A percentile compares a stretch with the other conserved stretches of the same genome.
phyloP scores from a whole-genome alignment of 2,888 invertebrate genomes.

The Drosophila colorata region DNA sequence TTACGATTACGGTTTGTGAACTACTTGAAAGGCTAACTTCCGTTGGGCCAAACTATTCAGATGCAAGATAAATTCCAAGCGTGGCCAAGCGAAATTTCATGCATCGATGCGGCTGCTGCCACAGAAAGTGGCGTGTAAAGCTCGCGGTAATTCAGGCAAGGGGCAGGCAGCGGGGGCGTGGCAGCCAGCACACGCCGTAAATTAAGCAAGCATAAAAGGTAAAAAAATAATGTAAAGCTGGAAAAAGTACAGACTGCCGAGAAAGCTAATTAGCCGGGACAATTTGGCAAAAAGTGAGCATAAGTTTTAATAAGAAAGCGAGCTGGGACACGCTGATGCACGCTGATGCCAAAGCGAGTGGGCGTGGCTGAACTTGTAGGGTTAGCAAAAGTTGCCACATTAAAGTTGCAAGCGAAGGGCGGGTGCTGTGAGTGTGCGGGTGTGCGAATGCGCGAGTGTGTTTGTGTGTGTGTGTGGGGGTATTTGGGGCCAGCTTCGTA shows the following conservation, averaged over 20 bases:
- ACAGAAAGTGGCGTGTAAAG: conserved; percentile 58
- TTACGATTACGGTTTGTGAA: conserved; percentile 25
- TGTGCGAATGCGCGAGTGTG: not conserved
- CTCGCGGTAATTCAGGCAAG: conserved; percentile 57
- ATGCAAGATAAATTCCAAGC: conserved; percentile 36
- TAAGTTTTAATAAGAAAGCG: conserved; percentile 66
- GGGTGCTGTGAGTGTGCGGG: not conserved
- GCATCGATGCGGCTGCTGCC: conserved; percentile 58
- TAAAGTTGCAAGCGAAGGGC: conserved; percentile 43
- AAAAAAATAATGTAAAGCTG: conserved; percentile 15
- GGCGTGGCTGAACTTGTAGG: conserved; percentile 40
- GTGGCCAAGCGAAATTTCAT: conserved; percentile 56
- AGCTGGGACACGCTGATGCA: conserved; percentile 46
- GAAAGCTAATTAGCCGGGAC: conserved; percentile 71
- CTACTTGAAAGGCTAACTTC: conserved; percentile 4
- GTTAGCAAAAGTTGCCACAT: conserved; percentile 47
- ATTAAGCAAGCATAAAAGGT: conserved; percentile 41
- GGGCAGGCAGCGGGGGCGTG: conserved; percentile 15
- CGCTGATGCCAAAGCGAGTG: conserved; percentile 34
- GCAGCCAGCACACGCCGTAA: conserved; percentile 35
- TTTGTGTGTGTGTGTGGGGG: conserved; percentile 2
- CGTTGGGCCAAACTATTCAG: conserved; percentile 9
- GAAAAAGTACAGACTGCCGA: conserved; percentile 16
- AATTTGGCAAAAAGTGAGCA: conserved; percentile 60
- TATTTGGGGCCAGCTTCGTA: conserved; percentile 25